Percentiles rank a stretch among this genome's conserved stretches.
Evolutionary conservation across 2,113 vertebrate species (phyloP).

Genomic region (Hippolais icterina): DNA sequence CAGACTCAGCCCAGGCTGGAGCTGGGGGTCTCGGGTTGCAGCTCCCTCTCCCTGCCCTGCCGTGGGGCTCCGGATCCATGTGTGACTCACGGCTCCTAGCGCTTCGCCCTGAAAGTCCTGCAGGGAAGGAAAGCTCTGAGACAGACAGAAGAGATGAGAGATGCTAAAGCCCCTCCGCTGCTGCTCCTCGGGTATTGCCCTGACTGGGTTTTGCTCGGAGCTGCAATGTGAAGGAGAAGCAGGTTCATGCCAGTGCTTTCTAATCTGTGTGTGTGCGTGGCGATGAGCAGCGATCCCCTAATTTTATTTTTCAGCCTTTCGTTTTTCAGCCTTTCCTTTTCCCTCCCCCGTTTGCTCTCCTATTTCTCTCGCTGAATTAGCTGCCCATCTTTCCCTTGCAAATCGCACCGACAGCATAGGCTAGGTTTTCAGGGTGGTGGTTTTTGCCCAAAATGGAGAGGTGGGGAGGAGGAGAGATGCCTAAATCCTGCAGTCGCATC

Average conservation of each 20-base stretch:
- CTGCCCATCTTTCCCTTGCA: neutral
- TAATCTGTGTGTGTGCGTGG: neutral
- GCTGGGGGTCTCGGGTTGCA: fast-evolving
- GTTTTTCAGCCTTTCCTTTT: neutral
- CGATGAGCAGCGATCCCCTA: neutral
- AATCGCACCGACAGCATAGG: neutral
- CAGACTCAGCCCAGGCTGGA: neutral
- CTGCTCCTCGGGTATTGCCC: neutral
- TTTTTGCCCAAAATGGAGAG: slow-evolving; percentile 20
- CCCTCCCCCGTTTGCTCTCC: neutral
- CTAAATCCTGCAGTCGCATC: neutral
- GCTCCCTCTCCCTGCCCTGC: neutral
- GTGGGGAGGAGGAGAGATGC: slow-evolving; percentile 6
- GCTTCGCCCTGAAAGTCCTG: neutral
- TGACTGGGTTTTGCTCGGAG: neutral
- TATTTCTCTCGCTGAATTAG: neutral
- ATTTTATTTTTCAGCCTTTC: neutral
- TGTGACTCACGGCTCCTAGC: neutral
- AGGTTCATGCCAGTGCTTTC: neutral
- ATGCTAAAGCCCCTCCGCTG: neutral
- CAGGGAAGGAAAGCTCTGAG: neutral
- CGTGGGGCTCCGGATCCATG: neutral
- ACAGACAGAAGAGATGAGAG: neutral
- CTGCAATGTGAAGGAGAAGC: neutral
- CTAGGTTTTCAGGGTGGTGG: neutral